These are phyloP conservation scores for Lycophotia porphyrea DNA, from an alignment of 2,888 invertebrate genomes.

Conservation along the genomic window DNA sequence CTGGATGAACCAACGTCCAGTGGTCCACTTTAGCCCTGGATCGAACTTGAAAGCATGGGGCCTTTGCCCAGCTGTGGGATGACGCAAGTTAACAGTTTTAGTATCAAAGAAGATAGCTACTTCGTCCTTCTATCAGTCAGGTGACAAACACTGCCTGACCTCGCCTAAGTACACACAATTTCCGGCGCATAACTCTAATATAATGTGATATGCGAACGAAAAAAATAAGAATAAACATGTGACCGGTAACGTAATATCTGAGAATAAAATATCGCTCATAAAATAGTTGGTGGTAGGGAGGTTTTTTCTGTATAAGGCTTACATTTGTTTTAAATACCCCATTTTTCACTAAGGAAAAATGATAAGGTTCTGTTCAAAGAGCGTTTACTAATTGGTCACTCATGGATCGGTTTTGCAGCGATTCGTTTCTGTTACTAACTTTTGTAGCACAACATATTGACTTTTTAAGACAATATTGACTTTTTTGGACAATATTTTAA, in stretches of 20 bases:
- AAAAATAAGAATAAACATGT: constrained; percentile 25
- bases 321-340: neutral
- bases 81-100: neutral
- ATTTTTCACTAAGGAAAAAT: neutral
- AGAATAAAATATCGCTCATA: constrained; percentile 8
- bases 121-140: neutral
- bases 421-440: too few relatives aligned
- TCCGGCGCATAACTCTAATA: constrained; percentile 30
- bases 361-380: neutral
- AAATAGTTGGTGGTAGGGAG: neutral
- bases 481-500: too few relatives aligned
- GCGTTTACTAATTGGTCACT: too few relatives aligned
- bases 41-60: neutral
- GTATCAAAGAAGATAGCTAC: neutral
- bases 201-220: constrained; percentile 23
- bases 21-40: neutral
- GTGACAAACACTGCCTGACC: constrained; percentile 4
- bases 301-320: neutral
- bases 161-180: constrained; percentile 16
- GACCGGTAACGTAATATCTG: constrained; percentile 7
- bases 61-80: neutral
- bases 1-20: neutral
- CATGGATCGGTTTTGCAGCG: too few relatives aligned
- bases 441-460: too few relatives aligned
- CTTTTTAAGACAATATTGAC: too few relatives aligned